These are phyloP conservation scores for Meteorus sp. DNA, from an alignment of 1,140 invertebrate species.

Conservation along the genomic window DNA sequence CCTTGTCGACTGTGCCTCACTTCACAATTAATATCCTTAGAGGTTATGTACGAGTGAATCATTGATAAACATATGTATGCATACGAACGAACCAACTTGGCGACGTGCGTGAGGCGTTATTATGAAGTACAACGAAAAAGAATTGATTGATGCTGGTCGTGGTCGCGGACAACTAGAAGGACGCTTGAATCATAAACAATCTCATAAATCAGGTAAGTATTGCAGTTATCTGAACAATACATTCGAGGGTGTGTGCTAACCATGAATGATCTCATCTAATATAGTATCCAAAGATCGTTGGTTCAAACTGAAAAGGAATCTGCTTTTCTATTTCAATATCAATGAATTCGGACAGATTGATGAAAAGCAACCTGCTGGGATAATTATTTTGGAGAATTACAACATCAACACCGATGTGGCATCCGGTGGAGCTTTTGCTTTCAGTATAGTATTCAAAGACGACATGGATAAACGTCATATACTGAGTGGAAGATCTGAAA, in stretches of 20 bases:
- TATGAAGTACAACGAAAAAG: slow-evolving; percentile 71
- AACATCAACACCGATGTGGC: slow-evolving; percentile 65
- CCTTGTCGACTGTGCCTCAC: too few relatives aligned
- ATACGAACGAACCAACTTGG: background rate
- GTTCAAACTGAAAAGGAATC: slow-evolving; percentile 72
- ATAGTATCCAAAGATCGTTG: slow-evolving; percentile 70
- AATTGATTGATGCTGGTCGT: slow-evolving; percentile 63
- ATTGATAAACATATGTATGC: background rate
- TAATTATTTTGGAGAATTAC: slow-evolving; percentile 71
- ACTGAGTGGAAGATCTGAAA: slow-evolving; percentile 66
- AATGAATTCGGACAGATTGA: slow-evolving; percentile 70
- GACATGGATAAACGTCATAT: slow-evolving; percentile 69
- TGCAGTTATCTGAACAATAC: slow-evolving; percentile 31
- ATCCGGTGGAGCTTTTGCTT: slow-evolving; percentile 66
- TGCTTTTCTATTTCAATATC: slow-evolving; percentile 74
- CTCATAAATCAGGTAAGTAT: slow-evolving; percentile 59
- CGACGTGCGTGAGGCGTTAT: slow-evolving; percentile 14
- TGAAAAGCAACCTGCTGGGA: slow-evolving; percentile 65
- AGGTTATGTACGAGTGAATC: background rate
- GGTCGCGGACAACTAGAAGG: slow-evolving; percentile 66
- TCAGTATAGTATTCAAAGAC: slow-evolving; percentile 68
- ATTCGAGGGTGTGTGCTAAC: slow-evolving; percentile 5
- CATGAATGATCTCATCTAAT: background rate
- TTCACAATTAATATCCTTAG: background rate
- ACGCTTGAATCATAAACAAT: slow-evolving; percentile 67